These are phyloP conservation scores for Odontocerum albicorne DNA, from an alignment of 2,888 invertebrate species.

Conservation along the genomic window DNA sequence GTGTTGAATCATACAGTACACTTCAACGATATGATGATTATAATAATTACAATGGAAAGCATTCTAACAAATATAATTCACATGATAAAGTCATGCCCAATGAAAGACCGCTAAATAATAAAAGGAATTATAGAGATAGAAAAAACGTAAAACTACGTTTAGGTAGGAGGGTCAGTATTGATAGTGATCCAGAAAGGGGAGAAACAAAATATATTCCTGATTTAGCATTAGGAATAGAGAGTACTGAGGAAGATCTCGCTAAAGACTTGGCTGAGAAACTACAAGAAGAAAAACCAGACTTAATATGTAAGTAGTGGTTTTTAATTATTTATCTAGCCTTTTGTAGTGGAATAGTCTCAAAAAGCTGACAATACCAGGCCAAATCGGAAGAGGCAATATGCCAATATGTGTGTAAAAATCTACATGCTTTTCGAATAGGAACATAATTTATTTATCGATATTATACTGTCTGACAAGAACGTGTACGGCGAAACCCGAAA, in stretches of 20 bases:
- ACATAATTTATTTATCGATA: too few species aligned
- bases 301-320: constrained; percentile 62
- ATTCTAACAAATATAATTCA: constrained; percentile 20
- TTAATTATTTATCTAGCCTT: constrained; percentile 2
- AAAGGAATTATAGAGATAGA: constrained; percentile 62
- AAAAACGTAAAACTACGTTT: constrained; percentile 60
- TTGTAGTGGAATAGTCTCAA: too few species aligned
- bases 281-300: constrained; percentile 70
- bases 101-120: constrained; percentile 50
- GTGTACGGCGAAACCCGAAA: too few species aligned
- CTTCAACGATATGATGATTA: constrained; percentile 65
- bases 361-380: too few species aligned
- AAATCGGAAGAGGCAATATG: too few species aligned
- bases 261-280: constrained; percentile 74
- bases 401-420: too few species aligned
- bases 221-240: constrained; percentile 55
- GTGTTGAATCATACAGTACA: constrained; percentile 79
- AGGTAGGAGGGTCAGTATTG: constrained; percentile 52
- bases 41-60: constrained; percentile 43
- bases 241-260: constrained; percentile 63
- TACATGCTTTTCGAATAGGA: too few species aligned
- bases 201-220: constrained; percentile 61
- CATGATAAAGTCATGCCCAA: constrained; percentile 38
- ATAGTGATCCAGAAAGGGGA: constrained; percentile 55
- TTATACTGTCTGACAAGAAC: too few species aligned